Evolutionary conservation across 2,888 invertebrate genomes (phyloP).

Genomic region (Dermolepida albohirtum): DNA sequence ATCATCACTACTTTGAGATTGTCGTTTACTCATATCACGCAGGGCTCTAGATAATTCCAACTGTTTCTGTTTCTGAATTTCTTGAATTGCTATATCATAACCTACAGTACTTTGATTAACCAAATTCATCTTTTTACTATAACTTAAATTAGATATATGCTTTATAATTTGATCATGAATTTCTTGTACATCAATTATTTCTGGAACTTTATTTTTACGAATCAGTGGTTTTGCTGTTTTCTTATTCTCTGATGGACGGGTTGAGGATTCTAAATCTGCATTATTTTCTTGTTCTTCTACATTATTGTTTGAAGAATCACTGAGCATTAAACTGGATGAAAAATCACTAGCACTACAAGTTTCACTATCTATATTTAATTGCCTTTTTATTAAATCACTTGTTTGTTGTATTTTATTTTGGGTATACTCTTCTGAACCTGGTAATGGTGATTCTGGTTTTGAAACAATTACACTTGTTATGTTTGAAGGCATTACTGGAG

Average conservation of each 20-base stretch:
- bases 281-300: constrained; percentile 30
- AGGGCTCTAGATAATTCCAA: constrained; percentile 61
- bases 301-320: constrained; percentile 34
- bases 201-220: constrained; percentile 28
- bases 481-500: constrained; percentile 14
- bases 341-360: constrained; percentile 35
- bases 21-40: constrained; percentile 57
- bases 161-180: constrained; percentile 60
- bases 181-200: constrained; percentile 53
- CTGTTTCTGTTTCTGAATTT: constrained; percentile 60
- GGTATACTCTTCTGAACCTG: constrained; percentile 60
- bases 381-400: constrained; percentile 55
- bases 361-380: constrained; percentile 46
- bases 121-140: constrained; percentile 59
- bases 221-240: constrained; percentile 5
- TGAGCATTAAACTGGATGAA: constrained; percentile 15
- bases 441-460: constrained; percentile 55
- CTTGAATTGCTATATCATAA: constrained; percentile 59
- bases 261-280: constrained; percentile 16
- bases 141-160: constrained; percentile 60
- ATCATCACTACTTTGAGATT: constrained; percentile 49
- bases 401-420: constrained; percentile 59
- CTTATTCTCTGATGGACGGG: constrained; percentile 24
- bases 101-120: constrained; percentile 56
- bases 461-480: constrained; percentile 12